Evolutionary conservation across 1,140 invertebrate genomes (phyloP), one percentile per base, ranked within the genome.

Genomic region (Scaptomyza hsui): DNA sequence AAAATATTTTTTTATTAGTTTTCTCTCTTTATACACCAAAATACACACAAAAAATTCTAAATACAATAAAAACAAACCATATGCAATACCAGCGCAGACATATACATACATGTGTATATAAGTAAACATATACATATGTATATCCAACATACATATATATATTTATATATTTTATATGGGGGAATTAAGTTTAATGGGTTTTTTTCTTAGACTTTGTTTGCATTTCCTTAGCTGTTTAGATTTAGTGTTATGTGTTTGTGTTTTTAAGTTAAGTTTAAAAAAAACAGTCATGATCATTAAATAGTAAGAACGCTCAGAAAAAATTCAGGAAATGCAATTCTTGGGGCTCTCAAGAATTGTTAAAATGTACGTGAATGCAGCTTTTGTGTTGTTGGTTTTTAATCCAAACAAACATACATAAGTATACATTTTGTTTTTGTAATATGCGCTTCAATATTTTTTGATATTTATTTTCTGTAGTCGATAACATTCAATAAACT

Each of bases 1-100:
- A 75, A 63, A 86, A 85, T 76, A 37, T 81, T 75, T 65, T 73
- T 88, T 77, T 88, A 88, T 86, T 86, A 88, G 78, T 81, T 86
- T 55, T 55, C 51, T 73, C 69, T 68, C 53, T 69, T 63, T 26
- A 41, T 61, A 70, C 74, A 74, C 35, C 76, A 56, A 65, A 65
- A 70, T 37, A 42, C 49, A 75, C 72, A 57, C 76, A 77, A 67
- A 37, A 48, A 55, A n/a, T 4, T 37, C 32, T 7, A 42, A 47
- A 51, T 61, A 69, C 49, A 63, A 80, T 64, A 82, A 70, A 70
- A 73, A 78, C 74, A 52, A 71, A 65, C 18, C 45, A 12, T 77
- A 78, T 68, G 39, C 19, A 47, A 68, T 85, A 81, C 67, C 60
- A 60, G 64, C 57, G 74, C 39, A 73, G 56, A 73, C 72, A 73